A percentile compares a stretch with the other conserved stretches of the same genome.
These are phyloP conservation scores for Pedetes capensis DNA, from an alignment of 2,113 vertebrate species.

Conservation along the genomic window DNA sequence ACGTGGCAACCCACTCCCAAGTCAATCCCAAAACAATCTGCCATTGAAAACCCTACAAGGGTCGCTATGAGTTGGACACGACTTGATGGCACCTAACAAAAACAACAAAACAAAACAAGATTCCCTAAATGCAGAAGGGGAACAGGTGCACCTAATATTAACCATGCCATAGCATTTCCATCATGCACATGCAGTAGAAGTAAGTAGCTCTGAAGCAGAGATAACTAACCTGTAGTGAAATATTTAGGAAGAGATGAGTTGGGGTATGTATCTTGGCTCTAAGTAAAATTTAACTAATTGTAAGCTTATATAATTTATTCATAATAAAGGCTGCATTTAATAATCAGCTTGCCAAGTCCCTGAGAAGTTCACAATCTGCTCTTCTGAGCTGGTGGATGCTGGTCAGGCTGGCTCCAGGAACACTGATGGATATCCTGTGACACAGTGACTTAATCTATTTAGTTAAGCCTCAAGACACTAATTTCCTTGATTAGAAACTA, in stretches of 20 bases:
- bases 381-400: fast-evolving
- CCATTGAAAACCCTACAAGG: too few species aligned
- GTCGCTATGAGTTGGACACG: too few species aligned
- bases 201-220: background rate
- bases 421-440: background rate
- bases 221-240: too few species aligned
- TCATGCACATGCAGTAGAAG: background rate
- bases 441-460: background rate
- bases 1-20: too few species aligned
- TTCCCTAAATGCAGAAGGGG: background rate
- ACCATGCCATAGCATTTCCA: background rate
- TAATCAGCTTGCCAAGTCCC: background rate
- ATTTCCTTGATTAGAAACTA: background rate
- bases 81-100: too few species aligned
- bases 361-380: background rate
- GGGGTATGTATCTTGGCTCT: background rate
- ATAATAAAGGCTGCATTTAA: background rate
- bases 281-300: background rate
- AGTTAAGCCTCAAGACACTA: background rate
- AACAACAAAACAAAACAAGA: too few species aligned
- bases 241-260: background rate
- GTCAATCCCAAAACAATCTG: too few species aligned
- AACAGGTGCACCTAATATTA: background rate
- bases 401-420: background rate
- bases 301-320: background rate